Base-by-base conservation (phyloP, 1,140 invertebrate genomes). In the Cyclargus thomasi region DNA sequence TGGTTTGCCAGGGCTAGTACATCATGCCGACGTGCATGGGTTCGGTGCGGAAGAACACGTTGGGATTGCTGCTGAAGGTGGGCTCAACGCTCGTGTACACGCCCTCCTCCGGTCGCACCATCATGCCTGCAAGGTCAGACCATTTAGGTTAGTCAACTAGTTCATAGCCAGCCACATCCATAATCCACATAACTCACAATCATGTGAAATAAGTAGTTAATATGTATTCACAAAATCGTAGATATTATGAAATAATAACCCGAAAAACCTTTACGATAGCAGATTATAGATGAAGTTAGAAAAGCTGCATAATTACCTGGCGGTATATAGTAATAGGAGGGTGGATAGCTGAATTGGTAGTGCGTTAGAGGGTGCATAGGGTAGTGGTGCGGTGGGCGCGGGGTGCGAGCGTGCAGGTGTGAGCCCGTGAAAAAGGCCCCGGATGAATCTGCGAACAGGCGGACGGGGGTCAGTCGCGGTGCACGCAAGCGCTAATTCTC, bases 81-180 rank as follows among this genome's bases (percentile, higher is more conserved):
- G 95, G 95, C 90, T 96, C 95, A 73, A 96, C 90, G 64, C 94
- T 96, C 73, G 95, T 95, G 86, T 96, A 96, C 62, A 95, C 91
- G 77, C 94, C 94, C 82, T 96, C 95, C 76, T 95, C 95, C 68
- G 94, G 93, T 80, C 94, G 93, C 81, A 95, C 91, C 86, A 95
- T 94, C 88, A 95, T 92, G 83, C 94, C 94, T 92, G 92, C 79
- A 87, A 69, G 21, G 20, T 18, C 29, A 29, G 29, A 8, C 29
- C 29, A 35, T 11, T 11, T 16, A 47, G 39, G 39, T 47, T 47
- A 47, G 39, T 47, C 39, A 47, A 47, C 0, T 8, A 47, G 39
- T 8, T 47, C 14, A 47, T 11, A 47, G 39, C 29, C 5, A 5
- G 2, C 29, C 23, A 23, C 6, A 29, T 29, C 29, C 8, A 29